Percentiles rank a stretch among this genome's conserved stretches.
Conservation (phyloP, 1,140 invertebrate genomes). For the Bombus pyrosoma region DNA sequence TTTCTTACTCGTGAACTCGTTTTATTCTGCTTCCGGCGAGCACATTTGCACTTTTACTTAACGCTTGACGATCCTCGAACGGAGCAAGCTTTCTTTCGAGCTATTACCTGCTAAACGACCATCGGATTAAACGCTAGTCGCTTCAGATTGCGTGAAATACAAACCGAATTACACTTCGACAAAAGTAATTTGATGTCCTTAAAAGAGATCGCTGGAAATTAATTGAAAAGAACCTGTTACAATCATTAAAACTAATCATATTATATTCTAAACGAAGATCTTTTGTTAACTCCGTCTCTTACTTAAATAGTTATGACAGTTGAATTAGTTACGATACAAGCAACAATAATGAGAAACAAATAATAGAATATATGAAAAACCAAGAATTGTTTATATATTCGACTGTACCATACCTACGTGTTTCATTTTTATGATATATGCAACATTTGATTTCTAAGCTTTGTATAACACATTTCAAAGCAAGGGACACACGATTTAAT, state of each 20-base stretch:
- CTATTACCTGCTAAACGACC: constrained; percentile 38
- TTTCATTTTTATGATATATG: background rate
- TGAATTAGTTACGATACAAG: background rate
- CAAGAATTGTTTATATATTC: background rate
- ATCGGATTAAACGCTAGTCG: constrained; percentile 3
- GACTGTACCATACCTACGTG: no score
- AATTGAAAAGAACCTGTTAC: background rate
- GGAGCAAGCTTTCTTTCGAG: constrained; percentile 21
- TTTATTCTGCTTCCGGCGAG: background rate
- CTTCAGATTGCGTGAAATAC: constrained; percentile 5
- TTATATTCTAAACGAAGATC: background rate
- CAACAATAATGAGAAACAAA: background rate
- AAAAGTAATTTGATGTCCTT: background rate
- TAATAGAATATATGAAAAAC: background rate
- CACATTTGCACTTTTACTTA: constrained; percentile 16
- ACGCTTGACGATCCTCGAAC: constrained; percentile 18
- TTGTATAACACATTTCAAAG: background rate
- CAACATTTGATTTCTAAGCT: background rate
- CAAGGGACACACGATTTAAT: background rate
- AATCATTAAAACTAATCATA: background rate
- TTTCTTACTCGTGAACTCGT: background rate
- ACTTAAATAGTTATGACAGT: no score
- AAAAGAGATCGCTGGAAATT: constrained; percentile 2
- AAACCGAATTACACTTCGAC: constrained; percentile 7
- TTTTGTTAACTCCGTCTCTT: background rate